A percentile compares a stretch with the other conserved stretches of the same genome.
Evolutionary conservation across 2,888 invertebrate genomes (phyloP).

Genomic region (Bellardia bayeri): DNA sequence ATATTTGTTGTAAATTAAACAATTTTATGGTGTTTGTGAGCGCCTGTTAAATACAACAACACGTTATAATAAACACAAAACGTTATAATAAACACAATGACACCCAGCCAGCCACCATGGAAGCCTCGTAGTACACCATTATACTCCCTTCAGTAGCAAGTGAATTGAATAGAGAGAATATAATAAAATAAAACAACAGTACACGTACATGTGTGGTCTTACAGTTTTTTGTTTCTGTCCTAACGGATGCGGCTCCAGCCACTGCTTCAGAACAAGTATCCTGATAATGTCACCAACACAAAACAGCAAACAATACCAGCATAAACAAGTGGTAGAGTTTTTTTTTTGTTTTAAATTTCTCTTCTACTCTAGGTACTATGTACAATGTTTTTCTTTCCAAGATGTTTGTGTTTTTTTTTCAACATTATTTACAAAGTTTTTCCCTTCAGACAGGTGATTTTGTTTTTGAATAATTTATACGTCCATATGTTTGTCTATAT

Average conservation of each 20-base stretch:
- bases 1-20: conserved; percentile 66
- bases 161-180: conserved; percentile 25
- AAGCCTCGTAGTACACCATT: conserved; percentile 42
- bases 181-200: conserved; percentile 39
- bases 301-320: conserved; percentile 44
- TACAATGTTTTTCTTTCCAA: conserved; percentile 36
- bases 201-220: conserved; percentile 26
- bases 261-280: conserved; percentile 51
- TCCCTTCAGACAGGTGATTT: conserved; percentile 66
- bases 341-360: not conserved
- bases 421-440: conserved; percentile 41
- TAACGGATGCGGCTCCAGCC: conserved; percentile 55
- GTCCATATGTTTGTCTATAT: conserved; percentile 4
- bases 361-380: not conserved
- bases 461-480: conserved; percentile 50
- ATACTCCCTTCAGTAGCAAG: conserved; percentile 16
- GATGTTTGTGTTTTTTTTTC: conserved; percentile 33
- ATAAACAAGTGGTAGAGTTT: conserved; percentile 36
- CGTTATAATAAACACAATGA: conserved; percentile 31
- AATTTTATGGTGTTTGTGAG: conserved; percentile 55
- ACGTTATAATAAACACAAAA: conserved; percentile 30
- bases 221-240: conserved; percentile 8
- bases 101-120: conserved; percentile 21
- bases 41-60: conserved; percentile 40
- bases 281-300: conserved; percentile 56